Conservation (phyloP, 92 coral and sea anemone species). For the Umimayanthus chanpuru region DNA sequence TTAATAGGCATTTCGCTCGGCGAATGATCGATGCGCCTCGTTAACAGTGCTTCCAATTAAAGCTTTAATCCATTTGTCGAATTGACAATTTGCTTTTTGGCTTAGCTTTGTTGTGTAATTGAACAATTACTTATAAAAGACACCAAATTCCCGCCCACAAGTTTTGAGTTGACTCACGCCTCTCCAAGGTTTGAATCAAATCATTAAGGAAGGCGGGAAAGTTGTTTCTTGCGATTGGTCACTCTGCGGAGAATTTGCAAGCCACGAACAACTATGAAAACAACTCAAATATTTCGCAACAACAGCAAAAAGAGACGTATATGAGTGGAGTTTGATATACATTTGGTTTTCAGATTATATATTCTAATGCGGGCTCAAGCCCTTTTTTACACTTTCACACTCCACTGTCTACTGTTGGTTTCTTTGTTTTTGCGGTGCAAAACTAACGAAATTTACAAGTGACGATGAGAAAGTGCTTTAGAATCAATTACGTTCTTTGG, state of each 20-base stretch:
- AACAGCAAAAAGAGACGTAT: background rate
- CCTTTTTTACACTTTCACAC: constrained; percentile 36
- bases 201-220: constrained; percentile 74
- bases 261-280: background rate
- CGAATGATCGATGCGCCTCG: constrained; percentile 76
- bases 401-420: background rate
- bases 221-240: constrained; percentile 20
- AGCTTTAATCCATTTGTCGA: constrained; percentile 80
- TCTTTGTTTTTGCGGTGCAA: constrained; percentile 32
- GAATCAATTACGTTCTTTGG: constrained; percentile 5
- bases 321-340: background rate
- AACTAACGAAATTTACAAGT: constrained; percentile 30
- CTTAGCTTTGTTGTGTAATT: constrained; percentile 76
- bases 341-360: constrained; percentile 13
- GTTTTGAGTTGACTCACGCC: constrained; percentile 81
- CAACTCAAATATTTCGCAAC: background rate
- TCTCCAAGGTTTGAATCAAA: constrained; percentile 70
- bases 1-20: constrained; percentile 67
- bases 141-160: constrained; percentile 83
- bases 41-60: constrained; percentile 89
- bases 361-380: background rate
- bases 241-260: background rate
- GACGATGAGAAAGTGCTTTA: constrained; percentile 14
- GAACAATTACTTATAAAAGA: constrained; percentile 75
- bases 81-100: constrained; percentile 77